Conservation (phyloP, 2,797 vertebrate genomes). For the Varecia variegata region DNA sequence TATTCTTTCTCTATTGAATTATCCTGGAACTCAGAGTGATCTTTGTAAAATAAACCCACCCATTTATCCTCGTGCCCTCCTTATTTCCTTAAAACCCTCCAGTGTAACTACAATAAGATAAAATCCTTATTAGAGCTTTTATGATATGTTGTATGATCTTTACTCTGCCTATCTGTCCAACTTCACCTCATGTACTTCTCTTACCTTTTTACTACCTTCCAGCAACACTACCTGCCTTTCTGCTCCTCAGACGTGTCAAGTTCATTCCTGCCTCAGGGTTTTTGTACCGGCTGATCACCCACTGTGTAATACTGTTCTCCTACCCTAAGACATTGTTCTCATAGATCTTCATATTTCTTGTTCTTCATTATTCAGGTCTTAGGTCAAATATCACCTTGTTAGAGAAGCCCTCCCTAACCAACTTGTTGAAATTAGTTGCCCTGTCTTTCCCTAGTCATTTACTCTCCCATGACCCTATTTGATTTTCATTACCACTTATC, state of each 20-base stretch:
- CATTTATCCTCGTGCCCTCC: not conserved
- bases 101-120: not conserved
- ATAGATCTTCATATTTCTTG: not conserved
- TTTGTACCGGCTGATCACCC: not conserved
- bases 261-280: not conserved
- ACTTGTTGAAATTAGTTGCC: not conserved
- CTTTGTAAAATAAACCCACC: not conserved
- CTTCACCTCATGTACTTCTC: not conserved
- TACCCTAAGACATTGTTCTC: not conserved
- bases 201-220: not conserved
- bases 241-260: not conserved
- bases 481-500: not conserved
- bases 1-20: not conserved
- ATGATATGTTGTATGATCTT: not conserved
- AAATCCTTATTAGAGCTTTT: not conserved
- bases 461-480: not conserved
- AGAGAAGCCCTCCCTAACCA: not conserved
- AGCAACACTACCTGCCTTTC: not conserved
- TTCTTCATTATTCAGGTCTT: not conserved
- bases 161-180: not conserved
- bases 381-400: not conserved
- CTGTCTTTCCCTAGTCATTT: not conserved
- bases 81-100: not conserved
- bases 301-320: not conserved
- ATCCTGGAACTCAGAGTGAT: not conserved